A percentile compares a stretch with the other conserved stretches of the same genome.
phyloP scores from a whole-genome alignment of 2,888 invertebrate genomes.

The Mactromeris polynyma region DNA sequence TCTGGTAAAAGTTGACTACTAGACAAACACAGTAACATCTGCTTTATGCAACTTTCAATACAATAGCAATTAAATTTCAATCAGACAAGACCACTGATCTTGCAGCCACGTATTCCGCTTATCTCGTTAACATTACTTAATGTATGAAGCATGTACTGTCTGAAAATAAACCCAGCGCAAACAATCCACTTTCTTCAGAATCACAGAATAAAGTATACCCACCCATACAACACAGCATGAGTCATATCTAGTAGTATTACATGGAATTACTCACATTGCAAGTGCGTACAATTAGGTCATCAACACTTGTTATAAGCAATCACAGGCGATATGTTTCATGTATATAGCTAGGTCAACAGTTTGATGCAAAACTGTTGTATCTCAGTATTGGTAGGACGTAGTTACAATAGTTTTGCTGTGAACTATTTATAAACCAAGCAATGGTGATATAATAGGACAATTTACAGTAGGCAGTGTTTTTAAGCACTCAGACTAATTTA shows the following conservation, averaged over 20 bases:
- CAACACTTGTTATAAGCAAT: constrained; percentile 7
- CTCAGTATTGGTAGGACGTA: too few species aligned
- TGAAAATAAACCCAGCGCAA: neutral
- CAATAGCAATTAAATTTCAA: neutral
- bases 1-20: too few species aligned
- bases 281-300: neutral
- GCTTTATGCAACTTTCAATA: neutral
- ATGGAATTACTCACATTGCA: neutral
- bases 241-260: neutral
- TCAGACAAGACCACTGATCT: neutral
- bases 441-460: too few species aligned
- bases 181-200: neutral
- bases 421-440: too few species aligned
- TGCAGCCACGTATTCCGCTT: neutral
- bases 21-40: neutral
- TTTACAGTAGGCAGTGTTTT: too few species aligned
- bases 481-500: too few species aligned
- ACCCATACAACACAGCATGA: neutral
- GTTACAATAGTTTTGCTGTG: too few species aligned
- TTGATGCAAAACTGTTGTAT: too few species aligned
- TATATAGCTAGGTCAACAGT: too few species aligned
- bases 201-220: neutral
- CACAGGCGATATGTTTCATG: too few species aligned
- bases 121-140: neutral
- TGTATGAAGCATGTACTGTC: neutral